Percentiles rank a stretch among this genome's conserved stretches.
Conservation (phyloP, 1,140 invertebrate species). For the Caenorhabditis elegans region DNA sequence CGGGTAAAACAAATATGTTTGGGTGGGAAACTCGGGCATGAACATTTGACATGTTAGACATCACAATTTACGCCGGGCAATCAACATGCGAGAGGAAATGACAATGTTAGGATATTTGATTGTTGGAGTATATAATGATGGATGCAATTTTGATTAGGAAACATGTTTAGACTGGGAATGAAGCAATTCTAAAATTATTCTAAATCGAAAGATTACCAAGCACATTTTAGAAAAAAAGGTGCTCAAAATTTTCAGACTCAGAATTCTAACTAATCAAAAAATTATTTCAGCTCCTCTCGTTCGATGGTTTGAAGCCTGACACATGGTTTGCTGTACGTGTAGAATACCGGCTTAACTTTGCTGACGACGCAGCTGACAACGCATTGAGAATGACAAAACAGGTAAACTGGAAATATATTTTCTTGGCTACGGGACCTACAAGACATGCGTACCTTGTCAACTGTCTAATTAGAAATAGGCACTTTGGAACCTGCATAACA, state of each 20-base stretch:
- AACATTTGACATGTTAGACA: constrained; percentile 16
- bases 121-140: background rate
- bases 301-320: constrained; percentile 44
- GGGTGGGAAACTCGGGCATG: background rate
- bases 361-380: background rate
- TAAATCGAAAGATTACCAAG: too few species aligned
- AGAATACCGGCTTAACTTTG: constrained; percentile 42
- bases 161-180: too few species aligned
- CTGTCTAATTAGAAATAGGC: too few species aligned
- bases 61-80: background rate
- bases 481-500: too few species aligned
- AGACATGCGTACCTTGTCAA: too few species aligned
- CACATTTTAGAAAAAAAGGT: too few species aligned
- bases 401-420: background rate
- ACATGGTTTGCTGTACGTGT: constrained; percentile 49
- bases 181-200: too few species aligned
- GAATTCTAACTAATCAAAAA: too few species aligned
- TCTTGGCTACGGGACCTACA: too few species aligned
- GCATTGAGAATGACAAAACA: constrained; percentile 13
- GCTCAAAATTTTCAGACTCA: too few species aligned
- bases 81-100: background rate
- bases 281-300: constrained; percentile 40
- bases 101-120: background rate
- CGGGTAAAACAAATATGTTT: constrained; percentile 23
- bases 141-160: too few species aligned